Base-by-base conservation (phyloP, 2,888 invertebrate genomes). In the Acanthosepion esculentum region DNA sequence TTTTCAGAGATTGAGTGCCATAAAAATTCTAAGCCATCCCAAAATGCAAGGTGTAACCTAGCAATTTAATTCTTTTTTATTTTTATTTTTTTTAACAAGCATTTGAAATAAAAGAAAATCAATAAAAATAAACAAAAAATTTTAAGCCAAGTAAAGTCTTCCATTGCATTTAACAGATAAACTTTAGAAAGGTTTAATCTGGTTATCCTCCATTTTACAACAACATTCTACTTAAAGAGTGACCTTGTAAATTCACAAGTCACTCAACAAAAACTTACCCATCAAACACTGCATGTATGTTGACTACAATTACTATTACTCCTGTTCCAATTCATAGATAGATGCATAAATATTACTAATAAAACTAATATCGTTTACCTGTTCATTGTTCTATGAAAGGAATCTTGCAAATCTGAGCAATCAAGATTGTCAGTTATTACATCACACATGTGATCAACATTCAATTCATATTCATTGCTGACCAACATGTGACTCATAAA, bases 111-210 rank as follows among this genome's bases (percentile, higher is more conserved):
- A 78, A 78, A 78, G 12, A n/a, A 78, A n/a, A n/a, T 78, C 33
- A 78, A 78, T 78, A 78, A n/a, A n/a, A 78, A 78, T n/a, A 33
- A 78, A 78, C 33, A 50, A 93, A 12, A 93, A 48, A 92, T 41
- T 26, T 93, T 93, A 50, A 93, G n/a, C 93, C 53, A 93, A 53
- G 78, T 78, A 50, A 93, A 93, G 93, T 93, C 93, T 93, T 93
- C 93, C 93, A 93, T 93, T 93, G 50, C 48, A 93, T 93, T 93
- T 93, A 53, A 93, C 50, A n/a, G n/a, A 50, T n/a, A 93, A 93
- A 93, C 29, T 50, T 7, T 93, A 78, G 78, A 8, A 12, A 59
- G 59, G 10, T 78, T 78, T 78, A 78, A 78, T 78, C 78, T 78
- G 78, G n/a, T n/a, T 78, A n/a, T 78, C n/a, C 78, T n/a, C n/a